Evolutionary conservation across 2,113 vertebrate species (phyloP), one percentile per base, ranked within the genome.

Genomic region (Rhodinocichla rosea): DNA sequence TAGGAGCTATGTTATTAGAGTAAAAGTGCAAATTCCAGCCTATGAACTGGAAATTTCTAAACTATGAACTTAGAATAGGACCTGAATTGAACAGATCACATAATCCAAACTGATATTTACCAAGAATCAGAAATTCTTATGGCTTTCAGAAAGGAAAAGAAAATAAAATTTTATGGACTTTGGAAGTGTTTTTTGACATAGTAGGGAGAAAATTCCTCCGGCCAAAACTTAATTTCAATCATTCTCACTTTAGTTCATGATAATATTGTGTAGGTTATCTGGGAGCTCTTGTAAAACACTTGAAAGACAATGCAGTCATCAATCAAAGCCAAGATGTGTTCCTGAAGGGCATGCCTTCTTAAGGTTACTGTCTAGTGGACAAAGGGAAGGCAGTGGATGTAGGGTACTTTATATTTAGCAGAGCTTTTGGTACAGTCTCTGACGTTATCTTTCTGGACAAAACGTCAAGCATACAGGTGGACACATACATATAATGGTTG

Each of bases 181-280:
- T 22, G 28, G 28, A 71, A 42, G 3, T 62, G 15, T 9, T 81
- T 4, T 62, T 52, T 50, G 37, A 26, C 37, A 22, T 3, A 8
- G 4, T 2, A 62, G 52, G 7, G 13, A 85, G 18, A 56, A 92
- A 76, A 56, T 44, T 49, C 0, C 0, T 44, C 18, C 2, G 2
- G 9, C 17, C 24, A 60, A 75, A 60, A 24, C 7, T 75, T 28
- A 18, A 4, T 1, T 84, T 42, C 16, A 53, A 7, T 39, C 10
- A 32, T n/a, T 47, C 21, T 64, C 13, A 32, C 23, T 75, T 69
- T 59, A 49, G 2, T 70, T 39, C 12, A 17, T 27, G 17, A 9
- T 44, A 39, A 23, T 55, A 47, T 9, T 63, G 37, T 7, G 3
- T 15, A 33, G 22, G 14, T n/a, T 69, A 22, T 42, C 60, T 74